Percentiles rank a stretch among this genome's conserved stretches.
Evolutionary conservation across 37 sponge, comb jelly and placozoan genomes (phyloP).

Genomic region (Cliona cf. orientalis): DNA sequence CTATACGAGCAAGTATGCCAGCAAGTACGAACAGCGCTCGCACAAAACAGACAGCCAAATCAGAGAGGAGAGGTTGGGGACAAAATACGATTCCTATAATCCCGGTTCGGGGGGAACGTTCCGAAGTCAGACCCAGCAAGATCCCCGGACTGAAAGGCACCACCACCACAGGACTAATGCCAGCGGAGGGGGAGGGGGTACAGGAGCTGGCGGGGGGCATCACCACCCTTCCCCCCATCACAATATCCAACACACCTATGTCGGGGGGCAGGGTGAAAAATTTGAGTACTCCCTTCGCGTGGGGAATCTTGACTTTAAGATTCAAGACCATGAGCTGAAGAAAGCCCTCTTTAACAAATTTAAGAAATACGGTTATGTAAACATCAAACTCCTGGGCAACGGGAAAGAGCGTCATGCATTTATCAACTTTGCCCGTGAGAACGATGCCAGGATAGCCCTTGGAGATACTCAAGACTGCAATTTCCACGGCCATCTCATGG

Average conservation of each 20-base stretch:
- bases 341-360: slow-evolving; percentile 61
- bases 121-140: too few relatives aligned
- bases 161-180: not conserved
- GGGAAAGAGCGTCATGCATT: slow-evolving; percentile 79
- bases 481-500: slow-evolving; percentile 53
- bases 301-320: slow-evolving; percentile 52
- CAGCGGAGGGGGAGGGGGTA: not conserved
- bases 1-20: too few relatives aligned
- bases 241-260: not conserved
- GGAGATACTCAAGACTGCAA: slow-evolving; percentile 34
- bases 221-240: not conserved
- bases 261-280: not conserved
- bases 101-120: too few relatives aligned
- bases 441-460: slow-evolving; percentile 59
- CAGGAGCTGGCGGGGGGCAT: not conserved
- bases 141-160: not conserved
- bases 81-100: too few relatives aligned
- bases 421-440: slow-evolving; percentile 71
- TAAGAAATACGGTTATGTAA: slow-evolving; percentile 73
- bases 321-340: slow-evolving; percentile 55
- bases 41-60: too few relatives aligned
- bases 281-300: slow-evolving; percentile 80
- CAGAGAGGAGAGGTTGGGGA: too few relatives aligned
- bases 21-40: too few relatives aligned
- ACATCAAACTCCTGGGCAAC: slow-evolving; percentile 74